phyloP scores from a whole-genome alignment of 2,113 vertebrate genomes.

The Callospermophilus lateralis region DNA sequence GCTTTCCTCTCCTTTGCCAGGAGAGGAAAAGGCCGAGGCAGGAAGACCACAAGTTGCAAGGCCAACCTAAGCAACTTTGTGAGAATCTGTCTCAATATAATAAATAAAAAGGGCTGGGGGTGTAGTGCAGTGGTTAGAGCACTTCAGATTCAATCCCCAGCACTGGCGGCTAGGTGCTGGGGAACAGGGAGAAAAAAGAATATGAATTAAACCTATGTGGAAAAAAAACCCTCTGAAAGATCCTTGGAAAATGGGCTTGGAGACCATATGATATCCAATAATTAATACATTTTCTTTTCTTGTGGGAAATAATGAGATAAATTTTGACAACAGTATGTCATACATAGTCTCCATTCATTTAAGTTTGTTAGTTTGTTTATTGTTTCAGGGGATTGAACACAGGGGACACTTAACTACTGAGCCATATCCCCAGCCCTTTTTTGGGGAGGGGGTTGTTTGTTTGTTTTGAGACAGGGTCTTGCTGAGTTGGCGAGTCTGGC shows the following conservation, averaged over 20 bases:
- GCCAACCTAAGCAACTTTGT: not conserved
- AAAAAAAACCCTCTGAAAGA: not conserved
- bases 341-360: not conserved
- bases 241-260: not conserved
- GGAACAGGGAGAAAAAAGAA: no score
- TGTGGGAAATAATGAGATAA: not conserved
- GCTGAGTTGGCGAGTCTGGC: no score
- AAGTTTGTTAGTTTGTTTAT: not conserved
- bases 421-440: no score
- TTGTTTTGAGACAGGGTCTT: no score
- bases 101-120: not conserved
- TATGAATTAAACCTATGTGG: no score
- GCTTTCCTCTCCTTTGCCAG: not conserved
- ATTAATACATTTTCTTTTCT: slow-evolving; percentile 15
- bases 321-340: slow-evolving; percentile 14
- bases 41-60: not conserved
- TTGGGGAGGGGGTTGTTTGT: no score
- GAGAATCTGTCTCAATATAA: not conserved
- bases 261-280: not conserved
- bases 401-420: not conserved
- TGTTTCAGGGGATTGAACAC: no score
- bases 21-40: not conserved
- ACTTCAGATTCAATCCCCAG: not conserved
- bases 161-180: no score
- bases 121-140: not conserved